Base-by-base conservation (phyloP, 2,797 vertebrate species). In the Neomorphus geoffroyi region DNA sequence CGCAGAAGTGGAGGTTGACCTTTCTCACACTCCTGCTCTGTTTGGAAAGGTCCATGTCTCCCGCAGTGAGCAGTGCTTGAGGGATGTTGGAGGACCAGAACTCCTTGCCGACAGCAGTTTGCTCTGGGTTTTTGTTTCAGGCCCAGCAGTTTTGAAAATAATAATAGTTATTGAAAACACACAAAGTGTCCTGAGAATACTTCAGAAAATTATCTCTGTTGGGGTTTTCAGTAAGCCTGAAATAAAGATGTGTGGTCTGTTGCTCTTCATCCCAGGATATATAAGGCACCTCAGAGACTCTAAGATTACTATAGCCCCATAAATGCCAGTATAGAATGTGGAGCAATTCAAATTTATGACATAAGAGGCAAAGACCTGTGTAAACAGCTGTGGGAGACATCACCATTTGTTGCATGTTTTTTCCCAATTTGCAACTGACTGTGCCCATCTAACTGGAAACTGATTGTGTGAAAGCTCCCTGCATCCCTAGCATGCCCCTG, bases 351-450 rank as follows among this genome's bases (percentile, higher is more conserved):
- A 26, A 30, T 32, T 37, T 37, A 26, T 13, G 28, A 50, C 28
- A 50, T 10, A 66, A 41, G 70, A 64, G 43, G 28, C 37, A n/a
- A 43, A 70, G 57, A 64, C n/a, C 43, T 28, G 27, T 11, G 50
- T 57, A 45, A 45, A 39, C 15, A 57, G 43, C 28, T 6, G 16
- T 6, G 12, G 56, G 56, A 74, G 32, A 41, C 35, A 17, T n/a
- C 69, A 7, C 19, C 3, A 0, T 11, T 27, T 33, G 64, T 32
- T 57, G 32, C 2, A 1, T 1, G 0, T 4, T 56, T 69, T 62
- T 32, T 51, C 2, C 69, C 23, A 30, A 24, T 48, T 13, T 17
- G 41, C 30, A 13, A 19, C 27, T 1, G 1, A 14, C 27, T 12
- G 23, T 5, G 9, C 50, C 41, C 11, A 5, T 2, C 41, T 4